Base-by-base conservation (phyloP, 2,888 invertebrate genomes). In the Yponomeuta cagnagella region DNA sequence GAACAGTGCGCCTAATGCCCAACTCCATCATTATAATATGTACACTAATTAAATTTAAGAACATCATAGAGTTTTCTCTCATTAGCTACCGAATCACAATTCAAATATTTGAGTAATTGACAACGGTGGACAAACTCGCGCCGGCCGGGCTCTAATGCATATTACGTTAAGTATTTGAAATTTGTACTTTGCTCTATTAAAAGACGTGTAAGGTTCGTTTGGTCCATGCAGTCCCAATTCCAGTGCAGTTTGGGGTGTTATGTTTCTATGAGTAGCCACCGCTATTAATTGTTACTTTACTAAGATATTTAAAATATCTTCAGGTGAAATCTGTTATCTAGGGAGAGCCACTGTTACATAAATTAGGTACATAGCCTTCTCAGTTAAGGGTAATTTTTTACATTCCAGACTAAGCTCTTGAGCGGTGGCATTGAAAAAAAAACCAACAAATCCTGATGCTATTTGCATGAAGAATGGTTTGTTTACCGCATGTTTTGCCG, bases 61-160 rank as follows among this genome's bases (percentile, higher is more conserved):
- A 86, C 89, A 89, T 90, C 89, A 89, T 90, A 89, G 85, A 84
- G 83, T 88, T 90, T 87, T 92, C 90, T 91, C 90, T 90, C 91
- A 87, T 90, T 91, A 92, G 90, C 91, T 92, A 92, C 90, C 90
- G 88, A 91, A 92, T 92, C 92, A 92, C 92, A 92, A 90, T 91
- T 90, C 88, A 89, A 88, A 88, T 90, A 88, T 88, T 87, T 87
- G 88, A 90, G 88, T 92, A 92, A 92, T 92, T 92, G 92, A 92
- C 92, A 88, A 91, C 88, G 89, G 90, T 90, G 91, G 91, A 91
- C 92, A 89, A 87, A 88, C 90, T 87, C 87, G 89, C 87, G 88
- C 87, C 89, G 85, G 85, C 52, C 52, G 52, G 85, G 87, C 89
- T 89, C 89, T 87, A 84, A 85, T 86, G 89, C 89, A 84, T 88